phyloP scores from a whole-genome alignment of 2,888 invertebrate species.

The Dyspetes luteomarginatus region DNA sequence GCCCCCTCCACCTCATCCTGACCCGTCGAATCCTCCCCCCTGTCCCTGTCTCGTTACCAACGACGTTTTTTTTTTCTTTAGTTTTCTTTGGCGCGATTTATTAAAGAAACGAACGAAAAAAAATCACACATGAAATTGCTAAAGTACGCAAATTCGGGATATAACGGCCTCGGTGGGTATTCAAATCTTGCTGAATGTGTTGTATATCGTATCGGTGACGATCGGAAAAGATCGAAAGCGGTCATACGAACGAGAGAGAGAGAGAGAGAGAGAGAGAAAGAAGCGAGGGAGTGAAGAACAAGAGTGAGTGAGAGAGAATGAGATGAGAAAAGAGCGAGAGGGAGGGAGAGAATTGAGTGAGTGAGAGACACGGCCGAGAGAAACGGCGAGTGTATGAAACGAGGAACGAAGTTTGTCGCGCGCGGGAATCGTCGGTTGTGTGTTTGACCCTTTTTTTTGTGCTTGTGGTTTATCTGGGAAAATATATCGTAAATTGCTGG shows the following conservation, averaged over 20 bases:
- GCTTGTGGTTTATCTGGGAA: constrained; percentile 70
- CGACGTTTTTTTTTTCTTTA: constrained; percentile 18
- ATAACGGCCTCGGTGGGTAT: constrained; percentile 78
- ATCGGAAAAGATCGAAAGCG: constrained; percentile 65
- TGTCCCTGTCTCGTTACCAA: constrained; percentile 37
- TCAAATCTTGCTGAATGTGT: constrained; percentile 54
- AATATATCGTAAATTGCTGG: constrained; percentile 59
- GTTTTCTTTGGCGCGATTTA: neutral
- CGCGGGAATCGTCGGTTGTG: constrained; percentile 81
- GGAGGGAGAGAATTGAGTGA: constrained; percentile 51
- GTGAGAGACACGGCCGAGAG: constrained; percentile 62
- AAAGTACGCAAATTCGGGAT: constrained; percentile 31
- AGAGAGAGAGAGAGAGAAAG: constrained; percentile 31
- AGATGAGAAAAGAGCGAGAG: constrained; percentile 55
- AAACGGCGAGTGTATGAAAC: constrained; percentile 76
- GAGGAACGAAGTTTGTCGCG: constrained; percentile 79
- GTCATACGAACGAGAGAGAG: constrained; percentile 51
- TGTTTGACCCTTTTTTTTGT: constrained; percentile 78
- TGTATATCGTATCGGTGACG: constrained; percentile 66
- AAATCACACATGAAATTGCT: constrained; percentile 11
- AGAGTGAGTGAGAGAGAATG: constrained; percentile 24
- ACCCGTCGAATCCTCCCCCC: too few relatives aligned
- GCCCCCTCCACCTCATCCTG: too few relatives aligned
- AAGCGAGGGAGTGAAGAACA: constrained; percentile 31
- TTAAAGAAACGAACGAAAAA: neutral